Evolutionary conservation across 2,113 vertebrate species (phyloP).

Genomic region (Eudyptes chrysolophus): DNA sequence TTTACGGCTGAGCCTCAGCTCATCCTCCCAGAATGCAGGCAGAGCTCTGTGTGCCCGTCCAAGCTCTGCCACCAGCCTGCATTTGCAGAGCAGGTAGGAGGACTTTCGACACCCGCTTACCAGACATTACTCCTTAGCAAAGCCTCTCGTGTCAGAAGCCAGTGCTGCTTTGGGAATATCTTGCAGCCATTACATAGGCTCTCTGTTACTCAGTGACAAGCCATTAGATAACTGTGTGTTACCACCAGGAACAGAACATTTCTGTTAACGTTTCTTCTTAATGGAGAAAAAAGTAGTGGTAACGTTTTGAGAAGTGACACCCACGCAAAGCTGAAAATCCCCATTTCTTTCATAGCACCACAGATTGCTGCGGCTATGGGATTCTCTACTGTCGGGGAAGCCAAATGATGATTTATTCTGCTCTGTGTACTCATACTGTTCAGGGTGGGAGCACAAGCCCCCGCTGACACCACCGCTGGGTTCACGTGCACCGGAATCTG

Average conservation of each 20-base stretch:
- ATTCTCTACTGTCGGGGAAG: not conserved
- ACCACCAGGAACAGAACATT: not conserved
- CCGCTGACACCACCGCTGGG: not conserved
- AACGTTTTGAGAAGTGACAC: not conserved
- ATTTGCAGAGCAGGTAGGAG: not conserved
- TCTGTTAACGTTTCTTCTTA: not conserved
- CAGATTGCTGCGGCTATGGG: not conserved
- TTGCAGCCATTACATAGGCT: not conserved
- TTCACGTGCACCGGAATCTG: not conserved
- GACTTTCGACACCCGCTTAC: not conserved
- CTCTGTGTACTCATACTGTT: not conserved
- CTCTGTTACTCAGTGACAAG: not conserved
- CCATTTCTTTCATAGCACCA: not conserved
- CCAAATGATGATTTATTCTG: not conserved
- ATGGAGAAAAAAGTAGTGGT: not conserved
- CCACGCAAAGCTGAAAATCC: not conserved
- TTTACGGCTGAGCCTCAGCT: not conserved
- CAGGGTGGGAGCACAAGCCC: not conserved
- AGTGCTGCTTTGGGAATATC: not conserved
- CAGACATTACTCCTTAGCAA: not conserved
- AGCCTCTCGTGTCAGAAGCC: not conserved
- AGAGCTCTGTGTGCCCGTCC: fast-evolving
- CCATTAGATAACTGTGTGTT: not conserved
- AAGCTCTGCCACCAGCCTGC: not conserved
- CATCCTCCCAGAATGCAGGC: fast-evolving